Evolutionary conservation across 2,113 vertebrate species (phyloP).

Genomic region (Microcebus murinus): DNA sequence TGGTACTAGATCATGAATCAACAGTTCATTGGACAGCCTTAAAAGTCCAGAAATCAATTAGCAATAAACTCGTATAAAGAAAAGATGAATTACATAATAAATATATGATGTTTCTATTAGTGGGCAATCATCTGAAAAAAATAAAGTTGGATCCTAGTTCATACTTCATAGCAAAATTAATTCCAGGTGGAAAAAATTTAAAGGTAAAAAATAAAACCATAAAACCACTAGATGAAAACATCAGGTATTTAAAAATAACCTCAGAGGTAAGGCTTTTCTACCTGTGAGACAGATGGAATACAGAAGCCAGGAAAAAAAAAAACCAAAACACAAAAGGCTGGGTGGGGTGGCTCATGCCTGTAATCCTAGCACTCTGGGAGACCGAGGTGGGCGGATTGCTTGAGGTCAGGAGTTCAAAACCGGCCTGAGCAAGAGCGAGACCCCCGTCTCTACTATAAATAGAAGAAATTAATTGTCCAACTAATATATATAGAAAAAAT

Average conservation of each 20-base stretch:
- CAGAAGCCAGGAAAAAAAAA: not conserved
- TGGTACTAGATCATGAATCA: not conserved
- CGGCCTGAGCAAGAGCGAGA: no score
- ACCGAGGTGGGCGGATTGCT: no score
- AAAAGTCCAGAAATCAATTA: not conserved
- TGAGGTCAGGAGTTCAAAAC: no score
- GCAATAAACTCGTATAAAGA: conserved; percentile 17
- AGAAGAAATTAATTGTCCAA: no score
- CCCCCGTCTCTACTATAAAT: no score
- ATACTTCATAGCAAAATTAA: conserved; percentile 42
- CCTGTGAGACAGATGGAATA: not conserved
- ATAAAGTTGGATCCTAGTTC: not conserved
- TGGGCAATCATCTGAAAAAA: conserved; percentile 4
- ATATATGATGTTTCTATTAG: not conserved
- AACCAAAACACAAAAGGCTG: no score
- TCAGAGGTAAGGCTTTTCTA: not conserved
- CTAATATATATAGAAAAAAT: no score
- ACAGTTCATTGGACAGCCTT: not conserved
- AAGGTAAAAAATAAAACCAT: not conserved
- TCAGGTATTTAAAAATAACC: not conserved
- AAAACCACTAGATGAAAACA: not conserved
- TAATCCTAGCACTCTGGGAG: no score
- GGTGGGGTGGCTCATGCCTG: no score
- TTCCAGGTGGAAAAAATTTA: not conserved
- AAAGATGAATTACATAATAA: not conserved